Base-by-base conservation (phyloP, 2,888 invertebrate genomes). In the Meganola albula region DNA sequence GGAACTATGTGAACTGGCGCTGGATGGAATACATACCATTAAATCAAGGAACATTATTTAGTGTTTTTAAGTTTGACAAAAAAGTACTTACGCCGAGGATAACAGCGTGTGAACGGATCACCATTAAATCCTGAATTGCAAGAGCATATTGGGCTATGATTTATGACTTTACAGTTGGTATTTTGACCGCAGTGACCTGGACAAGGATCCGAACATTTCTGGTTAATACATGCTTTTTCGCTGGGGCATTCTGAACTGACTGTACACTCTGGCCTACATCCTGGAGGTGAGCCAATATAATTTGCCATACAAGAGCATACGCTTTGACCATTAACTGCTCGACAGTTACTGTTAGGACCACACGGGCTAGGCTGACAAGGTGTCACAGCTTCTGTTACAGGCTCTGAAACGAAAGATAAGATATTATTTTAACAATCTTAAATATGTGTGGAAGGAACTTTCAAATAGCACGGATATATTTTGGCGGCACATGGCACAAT, bases 181-280 rank as follows among this genome's bases (percentile, higher is more conserved):
- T 91, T 90, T 58, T 80, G 77, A 23, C 92, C 93, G 56, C 92
- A 93, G 29, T 89, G 89, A 36, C 89, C 90, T 16, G 89, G 88
- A 48, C 95, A 95, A 20, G 95, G 95, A 68, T 94, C 89, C 12
- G 80, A 65, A 65, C 96, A 96, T 75, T 93, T 93, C 49, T 91
- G 90, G 58, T 91, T 90, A 7, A 93, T 77, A 58, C 95, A 95
- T 2, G 94, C 92, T 59, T 89, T 90, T 48, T 91, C 89, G 10
- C 85, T 77, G 1, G 90, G 64, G 67, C 95, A 95, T 69, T 94
- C 94, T 1, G 92, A 90, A 56, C 92, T 94, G 14, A 91, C 87
- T 13, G 91, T 90, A 65, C 94, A 95, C 74, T 93, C 93, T 6
- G 93, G 94, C 49, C 93, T 86, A 64, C 93, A 94, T 8, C 90